Base-by-base conservation (phyloP, 2,888 invertebrate species). In the Altica lythri region DNA sequence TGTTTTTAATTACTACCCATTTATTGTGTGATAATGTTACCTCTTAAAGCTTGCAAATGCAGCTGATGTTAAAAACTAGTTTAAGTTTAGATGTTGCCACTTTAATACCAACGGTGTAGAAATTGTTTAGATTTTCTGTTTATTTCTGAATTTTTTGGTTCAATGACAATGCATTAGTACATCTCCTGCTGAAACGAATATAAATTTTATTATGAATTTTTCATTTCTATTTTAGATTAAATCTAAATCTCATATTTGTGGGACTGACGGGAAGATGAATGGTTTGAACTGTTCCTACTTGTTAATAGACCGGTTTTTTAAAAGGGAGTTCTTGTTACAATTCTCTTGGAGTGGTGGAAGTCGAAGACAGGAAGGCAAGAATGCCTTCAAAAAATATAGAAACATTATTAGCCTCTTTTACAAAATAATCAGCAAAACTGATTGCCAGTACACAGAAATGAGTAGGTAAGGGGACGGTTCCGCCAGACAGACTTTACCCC, bases 281-380 rank as follows among this genome's bases (percentile, higher is more conserved):
- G 52, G 52, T 13, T 13, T 52, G 25, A 52, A 52, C 25, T 46
- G 45, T 18, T 52, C 32, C 2, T 52, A 52, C 46, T 14, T 17
- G 13, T 30, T 49, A 40, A 40, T 48, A 34, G 49, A 48, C 22
- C 12, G 14, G n/a, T 40, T 48, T 48, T 48, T 48, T 27, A 49
- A 38, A n/a, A 38, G 49, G 13, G 12, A 49, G 29, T 49, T 49
- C 8, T 29, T 43, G 30, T 10, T 42, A n/a, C 49, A 49, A 12
- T 52, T 45, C 43, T 52, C 45, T 14, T 52, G 52, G 52, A 46
- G 45, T 37, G 52, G 46, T 5, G 52, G 52, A 1, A 46, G 45
- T 25, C 30, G 46, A 10, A 34, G 19, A 9, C 14, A 45, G 1
- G 45, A 52, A 22, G 46, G 37, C 12, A 52, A 52, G 32, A 16